A percentile compares a stretch with the other conserved stretches of the same genome.
Evolutionary conservation across 2,797 vertebrate genomes (phyloP).

Genomic region (Nyctibius grandis): DNA sequence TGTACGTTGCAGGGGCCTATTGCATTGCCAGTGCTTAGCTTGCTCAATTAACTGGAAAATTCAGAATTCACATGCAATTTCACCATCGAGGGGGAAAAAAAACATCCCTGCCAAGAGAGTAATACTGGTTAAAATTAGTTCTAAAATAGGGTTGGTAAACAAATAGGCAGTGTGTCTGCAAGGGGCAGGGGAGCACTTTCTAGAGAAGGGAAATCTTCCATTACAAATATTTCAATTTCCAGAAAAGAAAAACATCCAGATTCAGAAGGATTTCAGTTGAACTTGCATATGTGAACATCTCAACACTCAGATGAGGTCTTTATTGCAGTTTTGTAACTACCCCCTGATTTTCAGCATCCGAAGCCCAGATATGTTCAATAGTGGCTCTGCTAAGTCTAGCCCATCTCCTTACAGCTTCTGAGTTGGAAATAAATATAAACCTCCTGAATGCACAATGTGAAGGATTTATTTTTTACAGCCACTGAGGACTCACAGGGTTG

Average conservation of each 20-base stretch:
- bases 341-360: background rate
- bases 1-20: background rate
- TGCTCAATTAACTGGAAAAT: conserved; percentile 66
- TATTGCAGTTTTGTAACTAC: background rate
- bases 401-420: background rate
- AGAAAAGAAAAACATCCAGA: background rate
- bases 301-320: background rate
- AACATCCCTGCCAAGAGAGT: background rate
- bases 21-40: conserved; percentile 13
- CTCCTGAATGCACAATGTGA: background rate
- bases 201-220: background rate
- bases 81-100: background rate
- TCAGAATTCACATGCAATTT: conserved; percentile 59
- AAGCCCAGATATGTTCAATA: background rate
- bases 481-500: background rate
- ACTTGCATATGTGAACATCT: background rate
- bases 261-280: background rate
- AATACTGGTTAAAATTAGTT: background rate
- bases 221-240: background rate
- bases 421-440: background rate
- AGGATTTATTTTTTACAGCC: background rate
- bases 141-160: conserved; percentile 21
- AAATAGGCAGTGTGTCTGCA: background rate
- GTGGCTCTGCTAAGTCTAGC: background rate
- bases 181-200: background rate